phyloP scores from a whole-genome alignment of 1,140 invertebrate genomes.

The Cyclargus thomasi region DNA sequence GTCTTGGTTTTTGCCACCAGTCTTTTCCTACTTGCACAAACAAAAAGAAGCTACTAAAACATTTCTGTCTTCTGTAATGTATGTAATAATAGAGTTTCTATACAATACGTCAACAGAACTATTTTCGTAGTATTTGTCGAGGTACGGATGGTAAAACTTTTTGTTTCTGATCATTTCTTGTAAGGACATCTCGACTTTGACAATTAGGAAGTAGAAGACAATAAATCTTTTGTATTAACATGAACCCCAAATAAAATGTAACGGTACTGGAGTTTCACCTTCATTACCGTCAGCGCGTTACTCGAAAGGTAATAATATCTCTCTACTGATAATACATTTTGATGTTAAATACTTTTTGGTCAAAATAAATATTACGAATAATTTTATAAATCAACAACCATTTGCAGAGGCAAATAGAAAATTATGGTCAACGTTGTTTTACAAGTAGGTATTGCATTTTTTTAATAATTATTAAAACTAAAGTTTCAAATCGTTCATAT shows the following conservation, averaged over 20 bases:
- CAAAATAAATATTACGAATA: neutral
- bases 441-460: too few relatives aligned
- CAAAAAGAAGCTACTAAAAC: neutral
- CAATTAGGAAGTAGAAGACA: neutral
- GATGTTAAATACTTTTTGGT: neutral
- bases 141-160: constrained; percentile 5
- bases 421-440: too few relatives aligned
- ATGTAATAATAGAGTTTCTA: neutral
- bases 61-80: constrained; percentile 1
- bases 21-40: constrained; percentile 5
- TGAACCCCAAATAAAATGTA: neutral
- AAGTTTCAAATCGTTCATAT: too few relatives aligned
- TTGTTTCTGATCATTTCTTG: constrained; percentile 2
- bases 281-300: constrained; percentile 30
- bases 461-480: too few relatives aligned
- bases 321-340: neutral
- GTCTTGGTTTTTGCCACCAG: neutral
- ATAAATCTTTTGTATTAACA: neutral
- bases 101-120: neutral
- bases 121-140: constrained; percentile 7
- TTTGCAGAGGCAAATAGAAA: too few relatives aligned
- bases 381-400: neutral
- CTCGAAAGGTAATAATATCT: neutral
- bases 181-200: constrained; percentile 2
- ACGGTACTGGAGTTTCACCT: constrained; percentile 10